A percentile compares a stretch with the other conserved stretches of the same genome.
These are phyloP conservation scores for Cirrhinus mrigala DNA, from an alignment of 2,797 vertebrate genomes.

Conservation along the genomic window DNA sequence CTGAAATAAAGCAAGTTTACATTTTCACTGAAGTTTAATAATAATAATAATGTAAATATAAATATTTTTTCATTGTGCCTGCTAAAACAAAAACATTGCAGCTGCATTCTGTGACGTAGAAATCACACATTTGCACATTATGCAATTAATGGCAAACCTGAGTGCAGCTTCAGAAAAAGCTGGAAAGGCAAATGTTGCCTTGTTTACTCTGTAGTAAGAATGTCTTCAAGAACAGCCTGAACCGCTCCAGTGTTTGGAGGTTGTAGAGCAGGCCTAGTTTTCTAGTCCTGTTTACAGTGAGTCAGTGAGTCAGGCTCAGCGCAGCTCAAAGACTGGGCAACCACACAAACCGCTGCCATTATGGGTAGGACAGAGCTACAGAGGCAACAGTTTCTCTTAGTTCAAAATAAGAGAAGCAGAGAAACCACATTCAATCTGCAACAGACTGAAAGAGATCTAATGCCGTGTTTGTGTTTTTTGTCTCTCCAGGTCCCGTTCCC, in stretches of 20 bases:
- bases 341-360: conserved; percentile 11
- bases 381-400: neutral
- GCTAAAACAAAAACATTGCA: neutral
- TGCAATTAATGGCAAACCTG: neutral
- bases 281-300: conserved; percentile 39
- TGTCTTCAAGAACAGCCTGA: neutral
- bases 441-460: neutral
- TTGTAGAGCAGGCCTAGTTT: conserved; percentile 11
- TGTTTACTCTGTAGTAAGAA: neutral
- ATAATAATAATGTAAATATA: no score
- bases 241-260: conserved; percentile 2
- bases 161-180: neutral
- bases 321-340: conserved; percentile 1
- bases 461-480: neutral
- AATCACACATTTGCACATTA: neutral
- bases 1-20: no score
- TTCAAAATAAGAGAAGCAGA: neutral
- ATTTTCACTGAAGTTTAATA: no score
- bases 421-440: neutral
- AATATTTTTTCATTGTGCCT: neutral
- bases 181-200: neutral
- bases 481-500: conserved; percentile 90
- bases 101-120: neutral
- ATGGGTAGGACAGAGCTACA: neutral
- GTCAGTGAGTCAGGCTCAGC: conserved; percentile 24